Percentiles rank a stretch among this genome's conserved stretches.
These are phyloP conservation scores for Lucilia cuprina DNA, from an alignment of 1,140 invertebrate genomes.

Conservation along the genomic window DNA sequence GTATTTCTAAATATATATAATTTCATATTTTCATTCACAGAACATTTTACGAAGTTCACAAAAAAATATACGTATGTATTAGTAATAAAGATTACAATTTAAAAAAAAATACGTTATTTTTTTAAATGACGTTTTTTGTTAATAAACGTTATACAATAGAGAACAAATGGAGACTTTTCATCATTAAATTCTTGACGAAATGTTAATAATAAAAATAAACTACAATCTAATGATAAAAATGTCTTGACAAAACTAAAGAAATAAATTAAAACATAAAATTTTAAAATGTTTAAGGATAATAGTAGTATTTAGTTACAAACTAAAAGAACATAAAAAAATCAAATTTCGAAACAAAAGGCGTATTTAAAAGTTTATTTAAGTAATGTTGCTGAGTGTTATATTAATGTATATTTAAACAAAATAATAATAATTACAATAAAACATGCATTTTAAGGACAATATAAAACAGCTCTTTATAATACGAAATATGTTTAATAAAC, in stretches of 20 bases:
- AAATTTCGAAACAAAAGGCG: too few species aligned
- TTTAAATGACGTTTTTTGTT: background rate
- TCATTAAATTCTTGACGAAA: background rate
- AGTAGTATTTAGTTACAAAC: background rate
- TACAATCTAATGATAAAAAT: conserved; percentile 9
- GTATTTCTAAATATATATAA: conserved; percentile 1
- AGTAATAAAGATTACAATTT: background rate
- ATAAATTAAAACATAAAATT: background rate
- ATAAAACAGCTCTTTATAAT: too few species aligned
- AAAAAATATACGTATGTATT: background rate
- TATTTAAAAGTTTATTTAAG: too few species aligned
- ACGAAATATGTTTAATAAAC: background rate
- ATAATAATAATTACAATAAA: too few species aligned
- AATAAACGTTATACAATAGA: conserved; percentile 11
- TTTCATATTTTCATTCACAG: conserved; percentile 18
- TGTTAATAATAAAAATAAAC: background rate
- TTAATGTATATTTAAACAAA: too few species aligned
- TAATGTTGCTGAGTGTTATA: too few species aligned
- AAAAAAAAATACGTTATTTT: background rate
- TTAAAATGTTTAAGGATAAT: background rate
- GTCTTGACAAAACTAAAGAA: background rate
- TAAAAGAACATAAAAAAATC: background rate
- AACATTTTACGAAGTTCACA: conserved; percentile 8
- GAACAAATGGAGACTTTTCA: background rate
- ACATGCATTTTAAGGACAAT: too few species aligned